These are phyloP conservation scores for Melolontha melolontha DNA, from an alignment of 2,888 invertebrate genomes.

Conservation along the genomic window DNA sequence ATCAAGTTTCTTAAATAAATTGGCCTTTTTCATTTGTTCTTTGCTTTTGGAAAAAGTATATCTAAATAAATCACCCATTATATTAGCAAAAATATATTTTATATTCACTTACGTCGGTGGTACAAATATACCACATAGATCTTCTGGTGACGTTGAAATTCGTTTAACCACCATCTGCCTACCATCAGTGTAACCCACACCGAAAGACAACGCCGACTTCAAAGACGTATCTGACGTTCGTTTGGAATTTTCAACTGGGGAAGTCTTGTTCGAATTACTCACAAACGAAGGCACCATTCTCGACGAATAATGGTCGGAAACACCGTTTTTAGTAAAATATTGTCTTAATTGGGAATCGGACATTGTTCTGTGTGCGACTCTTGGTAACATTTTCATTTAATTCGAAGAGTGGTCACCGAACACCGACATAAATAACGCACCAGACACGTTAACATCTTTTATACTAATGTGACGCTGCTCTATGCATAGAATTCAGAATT, in stretches of 20 bases:
- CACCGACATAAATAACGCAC: neutral
- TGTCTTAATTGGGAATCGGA: conserved; percentile 25
- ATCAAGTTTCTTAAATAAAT: too few relatives aligned
- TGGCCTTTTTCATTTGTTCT: too few relatives aligned
- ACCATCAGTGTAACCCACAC: conserved; percentile 27
- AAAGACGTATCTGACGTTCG: conserved; percentile 12
- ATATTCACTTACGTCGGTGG: conserved; percentile 19
- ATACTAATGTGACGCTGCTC: conserved; percentile 5
- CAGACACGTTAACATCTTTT: neutral
- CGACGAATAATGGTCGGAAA: neutral
- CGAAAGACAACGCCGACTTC: conserved; percentile 16
- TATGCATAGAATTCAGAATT: conserved; percentile 10
- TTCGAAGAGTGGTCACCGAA: neutral
- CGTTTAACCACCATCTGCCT: conserved; percentile 23
- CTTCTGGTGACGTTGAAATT: conserved; percentile 21
- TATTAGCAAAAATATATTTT: too few relatives aligned
- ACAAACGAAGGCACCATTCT: neutral
- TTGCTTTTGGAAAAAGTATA: too few relatives aligned
- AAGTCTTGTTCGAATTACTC: neutral
- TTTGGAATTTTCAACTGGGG: conserved; percentile 8
- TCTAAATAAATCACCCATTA: too few relatives aligned
- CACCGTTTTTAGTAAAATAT: conserved; percentile 6
- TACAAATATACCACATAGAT: conserved; percentile 1
- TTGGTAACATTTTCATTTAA: neutral
- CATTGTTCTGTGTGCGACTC: conserved; percentile 6